These are phyloP conservation scores for Eristalis pertinax DNA, from an alignment of 2,888 invertebrate species.

Conservation along the genomic window DNA sequence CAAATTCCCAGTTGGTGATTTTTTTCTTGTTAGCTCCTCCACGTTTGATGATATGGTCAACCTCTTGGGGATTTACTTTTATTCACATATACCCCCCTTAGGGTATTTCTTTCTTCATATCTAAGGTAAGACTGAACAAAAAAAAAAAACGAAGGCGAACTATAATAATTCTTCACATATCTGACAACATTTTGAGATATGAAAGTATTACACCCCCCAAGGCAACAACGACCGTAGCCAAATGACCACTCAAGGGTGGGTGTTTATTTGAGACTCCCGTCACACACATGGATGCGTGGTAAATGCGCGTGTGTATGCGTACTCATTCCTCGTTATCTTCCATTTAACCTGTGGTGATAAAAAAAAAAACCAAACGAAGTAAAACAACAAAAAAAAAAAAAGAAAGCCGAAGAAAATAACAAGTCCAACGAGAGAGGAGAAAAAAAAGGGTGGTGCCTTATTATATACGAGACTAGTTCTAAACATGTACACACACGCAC, in stretches of 20 bases:
- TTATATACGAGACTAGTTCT: conserved; percentile 26
- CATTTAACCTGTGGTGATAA: conserved; percentile 70
- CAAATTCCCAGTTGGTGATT: conserved; percentile 28
- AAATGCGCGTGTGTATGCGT: too few species aligned
- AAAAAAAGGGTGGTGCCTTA: conserved; percentile 70
- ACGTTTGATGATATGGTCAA: conserved; percentile 63
- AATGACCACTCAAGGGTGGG: conserved; percentile 70
- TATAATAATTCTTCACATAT: conserved; percentile 62
- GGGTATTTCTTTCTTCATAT: conserved; percentile 31
- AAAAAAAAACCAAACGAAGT: too few species aligned
- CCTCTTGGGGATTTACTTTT: conserved; percentile 65
- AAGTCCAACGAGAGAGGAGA: conserved; percentile 15
- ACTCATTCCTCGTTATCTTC: conserved; percentile 34
- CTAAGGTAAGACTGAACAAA: conserved; percentile 40
- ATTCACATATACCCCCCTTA: conserved; percentile 32
- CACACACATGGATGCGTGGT: not conserved
- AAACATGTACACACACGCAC: not conserved
- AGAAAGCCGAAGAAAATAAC: conserved; percentile 13
- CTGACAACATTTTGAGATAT: conserved; percentile 67
- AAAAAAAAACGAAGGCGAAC: conserved; percentile 19
- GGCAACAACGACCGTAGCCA: conserved; percentile 56
- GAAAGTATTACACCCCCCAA: conserved; percentile 68
- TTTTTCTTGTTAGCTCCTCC: conserved; percentile 4
- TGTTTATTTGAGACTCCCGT: conserved; percentile 47
- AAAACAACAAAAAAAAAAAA: too few species aligned